Base-by-base conservation (phyloP, 2,888 invertebrate species). In the Chymomyza caudatula region DNA sequence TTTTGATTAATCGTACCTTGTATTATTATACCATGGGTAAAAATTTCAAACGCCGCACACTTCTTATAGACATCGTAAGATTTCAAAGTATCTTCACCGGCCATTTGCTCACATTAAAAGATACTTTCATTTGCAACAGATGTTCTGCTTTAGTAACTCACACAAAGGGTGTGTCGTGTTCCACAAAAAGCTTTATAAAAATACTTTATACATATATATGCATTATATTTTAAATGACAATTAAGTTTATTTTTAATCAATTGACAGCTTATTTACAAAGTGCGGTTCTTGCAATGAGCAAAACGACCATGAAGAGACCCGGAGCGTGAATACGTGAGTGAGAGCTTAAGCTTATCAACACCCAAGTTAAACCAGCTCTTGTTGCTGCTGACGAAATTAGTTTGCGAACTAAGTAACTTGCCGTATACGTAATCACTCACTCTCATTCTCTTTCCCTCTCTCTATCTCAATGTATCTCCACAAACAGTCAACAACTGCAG, bases 361-460 rank as follows among this genome's bases (percentile, higher is more conserved):
- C 53, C 22, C 20, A 53, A 22, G 42, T 60, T 22, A 13, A 29
- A 13, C 19, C 15, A 11, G 51, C 49, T 52, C 2, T 25, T n/a
- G 49, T 58, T 44, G 43, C 44, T 53, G 54, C 29, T 43, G 43
- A 25, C 25, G 13, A 29, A 49, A 49, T 19, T 54, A 54, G 60
- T 52, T 60, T 19, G 42, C 44, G 72, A 63, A 23, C 53, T 25
- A 25, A 25, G 29, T 2, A 57, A 56, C 42, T 29, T 44, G 52
- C 57, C 63, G 74, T 74, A 70, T 74, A 69, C 72, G 69, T 67
- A 71, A 57, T 66, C 63, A 60, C 23, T 22, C 58, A 43, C 53
- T 22, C 13, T 0, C 19, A 43, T 20, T 22, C 2, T 4, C n/a
- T 60, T 56, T 20, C 42, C 11, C 29, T 8, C 29, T 37, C 29